A percentile compares a stretch with the other conserved stretches of the same genome.
phyloP scores from a whole-genome alignment of 2,113 vertebrate genomes.

The Cottus gobio region DNA sequence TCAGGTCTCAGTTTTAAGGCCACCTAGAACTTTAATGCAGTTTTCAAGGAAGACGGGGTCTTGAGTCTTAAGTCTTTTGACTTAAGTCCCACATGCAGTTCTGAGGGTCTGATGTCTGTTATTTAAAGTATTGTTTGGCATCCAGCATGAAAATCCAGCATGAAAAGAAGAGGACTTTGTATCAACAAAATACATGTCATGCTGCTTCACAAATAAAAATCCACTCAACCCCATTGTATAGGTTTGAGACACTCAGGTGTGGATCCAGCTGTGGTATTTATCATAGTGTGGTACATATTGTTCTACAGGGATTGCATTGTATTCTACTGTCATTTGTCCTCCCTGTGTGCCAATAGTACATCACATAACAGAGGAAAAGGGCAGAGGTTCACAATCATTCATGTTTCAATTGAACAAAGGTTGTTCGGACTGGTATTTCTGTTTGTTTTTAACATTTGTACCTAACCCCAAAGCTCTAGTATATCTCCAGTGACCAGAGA shows the following conservation, averaged over 20 bases:
- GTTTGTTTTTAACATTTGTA: slow-evolving; percentile 12
- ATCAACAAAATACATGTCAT: background rate
- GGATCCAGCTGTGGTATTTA: slow-evolving; percentile 1
- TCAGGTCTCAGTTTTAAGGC: too few relatives aligned
- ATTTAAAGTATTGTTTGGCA: background rate
- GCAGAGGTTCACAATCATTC: background rate
- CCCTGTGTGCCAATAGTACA: background rate
- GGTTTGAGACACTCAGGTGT: slow-evolving; percentile 3
- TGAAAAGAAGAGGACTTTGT: background rate
- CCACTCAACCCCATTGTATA: background rate
- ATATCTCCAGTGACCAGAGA: background rate
- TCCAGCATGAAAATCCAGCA: background rate
- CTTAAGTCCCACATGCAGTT: background rate
- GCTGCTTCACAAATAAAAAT: background rate
- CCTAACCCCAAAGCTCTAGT: background rate
- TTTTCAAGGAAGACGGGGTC: background rate
- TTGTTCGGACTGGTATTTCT: background rate
- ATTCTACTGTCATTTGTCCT: background rate
- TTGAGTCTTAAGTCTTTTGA: too few relatives aligned
- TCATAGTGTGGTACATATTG: background rate
- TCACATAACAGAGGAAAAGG: background rate
- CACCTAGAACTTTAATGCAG: background rate
- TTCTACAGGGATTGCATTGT: slow-evolving; percentile 4
- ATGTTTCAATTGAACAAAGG: background rate
- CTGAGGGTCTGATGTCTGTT: background rate